Base-by-base conservation (phyloP, 2,797 vertebrate species). In the Eremophila alpestris region DNA sequence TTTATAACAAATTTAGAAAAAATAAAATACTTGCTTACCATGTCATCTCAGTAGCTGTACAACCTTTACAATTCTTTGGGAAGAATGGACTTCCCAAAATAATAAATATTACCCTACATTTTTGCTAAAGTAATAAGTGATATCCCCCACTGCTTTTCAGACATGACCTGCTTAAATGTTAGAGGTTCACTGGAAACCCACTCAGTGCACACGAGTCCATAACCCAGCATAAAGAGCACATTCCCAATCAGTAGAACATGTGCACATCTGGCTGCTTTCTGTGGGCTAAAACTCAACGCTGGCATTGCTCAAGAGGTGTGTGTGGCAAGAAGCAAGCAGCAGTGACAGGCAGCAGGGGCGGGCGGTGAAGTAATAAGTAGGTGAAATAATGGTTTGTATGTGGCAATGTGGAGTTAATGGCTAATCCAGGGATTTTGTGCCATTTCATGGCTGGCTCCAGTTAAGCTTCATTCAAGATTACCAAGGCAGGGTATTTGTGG, bases 391-490 rank as follows among this genome's bases (percentile, higher is more conserved):
- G 76, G 84, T 36, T 73, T 67, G 13, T 43, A 17, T 96, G 92
- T 95, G 85, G 95, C 94, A 96, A 93, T 43, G 55, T 27, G 55
- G n/a, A 94, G 94, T 95, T 96, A 96, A 94, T 91, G 70, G 87
- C 91, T 97, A 94, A 95, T 75, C 94, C 62, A 59, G 80, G 55
- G 88, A 93, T 90, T 93, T 73, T 93, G 67, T 88, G 49, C 52
- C 58, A 65, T 95, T 85, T 92, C 5, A 8, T 65, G 86, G 62
- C 87, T 90, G 69, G 79, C 29, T 67, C 51, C 59, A 59, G 62
- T 36, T 67, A 49, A 63, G 60, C 56, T 85, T 77, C 0, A 0
- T 78, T 62, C 55, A 41, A 83, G 69, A 62, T 85, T 83, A 51
- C 40, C 73, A 19, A 63, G 55, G 45, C 52, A 52, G 71, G 52